Evolutionary conservation across 1,140 invertebrate genomes (phyloP).

Genomic region (Zaprionus capensis): DNA sequence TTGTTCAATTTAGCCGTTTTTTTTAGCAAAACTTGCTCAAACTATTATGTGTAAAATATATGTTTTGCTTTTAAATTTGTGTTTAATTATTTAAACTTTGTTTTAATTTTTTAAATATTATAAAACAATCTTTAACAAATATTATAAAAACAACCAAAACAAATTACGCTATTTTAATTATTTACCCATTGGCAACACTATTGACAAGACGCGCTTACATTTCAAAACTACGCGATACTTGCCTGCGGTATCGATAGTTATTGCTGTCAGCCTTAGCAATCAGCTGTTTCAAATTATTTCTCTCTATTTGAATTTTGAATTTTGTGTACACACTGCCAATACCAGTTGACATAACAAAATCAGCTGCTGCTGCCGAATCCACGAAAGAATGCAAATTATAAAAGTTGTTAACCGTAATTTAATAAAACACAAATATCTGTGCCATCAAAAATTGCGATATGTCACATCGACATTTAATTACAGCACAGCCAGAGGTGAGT

Average conservation of each 20-base stretch:
- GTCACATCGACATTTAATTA: conserved; percentile 24
- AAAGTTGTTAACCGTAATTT: conserved; percentile 57
- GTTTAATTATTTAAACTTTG: no score
- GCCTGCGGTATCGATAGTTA: conserved; percentile 33
- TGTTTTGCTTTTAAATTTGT: background rate
- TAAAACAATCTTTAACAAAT: background rate
- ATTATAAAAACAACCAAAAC: background rate
- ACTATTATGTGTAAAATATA: background rate
- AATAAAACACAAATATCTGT: conserved; percentile 54
- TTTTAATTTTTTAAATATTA: background rate
- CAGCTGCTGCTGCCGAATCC: conserved; percentile 7
- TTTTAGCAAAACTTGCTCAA: no score
- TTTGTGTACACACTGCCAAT: conserved; percentile 51
- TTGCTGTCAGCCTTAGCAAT: conserved; percentile 20
- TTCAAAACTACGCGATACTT: background rate
- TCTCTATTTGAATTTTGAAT: conserved; percentile 1
- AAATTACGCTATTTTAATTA: no score
- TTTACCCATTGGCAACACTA: background rate
- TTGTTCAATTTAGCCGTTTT: background rate
- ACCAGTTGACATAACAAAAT: conserved; percentile 65
- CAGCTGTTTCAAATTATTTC: conserved; percentile 43
- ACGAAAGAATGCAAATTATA: conserved; percentile 66
- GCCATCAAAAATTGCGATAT: conserved; percentile 32
- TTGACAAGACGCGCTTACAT: background rate
- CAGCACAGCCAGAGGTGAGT: conserved; percentile 54